phyloP scores from a whole-genome alignment of 1,140 invertebrate species.

The Coelopa frigida region DNA sequence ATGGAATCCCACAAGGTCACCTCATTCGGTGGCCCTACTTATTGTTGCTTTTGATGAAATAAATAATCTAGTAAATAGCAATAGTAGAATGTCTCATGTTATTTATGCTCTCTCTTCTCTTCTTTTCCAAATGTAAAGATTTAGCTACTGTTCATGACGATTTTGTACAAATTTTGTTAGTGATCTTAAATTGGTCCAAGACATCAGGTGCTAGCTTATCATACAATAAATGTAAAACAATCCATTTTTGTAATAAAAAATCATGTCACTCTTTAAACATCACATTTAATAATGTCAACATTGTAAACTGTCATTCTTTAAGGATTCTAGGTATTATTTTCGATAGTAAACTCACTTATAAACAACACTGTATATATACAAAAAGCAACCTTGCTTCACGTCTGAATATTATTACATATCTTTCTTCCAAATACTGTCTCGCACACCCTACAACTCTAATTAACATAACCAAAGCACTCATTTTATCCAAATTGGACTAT shows the following conservation, averaged over 20 bases:
- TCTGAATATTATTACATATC: conserved; percentile 9
- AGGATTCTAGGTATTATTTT: conserved; percentile 6
- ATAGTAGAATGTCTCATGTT: background rate
- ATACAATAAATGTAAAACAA: conserved; percentile 5
- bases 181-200: background rate
- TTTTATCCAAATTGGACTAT: too few species aligned
- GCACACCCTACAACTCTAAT: conserved; percentile 1
- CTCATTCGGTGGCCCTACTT: conserved; percentile 5
- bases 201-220: background rate
- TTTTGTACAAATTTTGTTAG: background rate
- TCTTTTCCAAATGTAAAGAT: too few species aligned
- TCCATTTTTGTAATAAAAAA: conserved; percentile 10
- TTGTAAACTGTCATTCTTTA: background rate
- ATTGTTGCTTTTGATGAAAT: conserved; percentile 5
- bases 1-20: conserved; percentile 11
- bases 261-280: background rate
- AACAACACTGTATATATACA: conserved; percentile 3
- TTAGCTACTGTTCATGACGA: background rate
- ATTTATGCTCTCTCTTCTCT: too few species aligned
- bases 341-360: conserved; percentile 2
- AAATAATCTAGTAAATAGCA: background rate
- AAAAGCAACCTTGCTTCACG: conserved; percentile 2
- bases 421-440: conserved; percentile 2
- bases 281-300: background rate
- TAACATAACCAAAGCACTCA: conserved; percentile 4